These are phyloP conservation scores for Idris sp. DNA, from an alignment of 1,140 invertebrate genomes.

Conservation along the genomic window DNA sequence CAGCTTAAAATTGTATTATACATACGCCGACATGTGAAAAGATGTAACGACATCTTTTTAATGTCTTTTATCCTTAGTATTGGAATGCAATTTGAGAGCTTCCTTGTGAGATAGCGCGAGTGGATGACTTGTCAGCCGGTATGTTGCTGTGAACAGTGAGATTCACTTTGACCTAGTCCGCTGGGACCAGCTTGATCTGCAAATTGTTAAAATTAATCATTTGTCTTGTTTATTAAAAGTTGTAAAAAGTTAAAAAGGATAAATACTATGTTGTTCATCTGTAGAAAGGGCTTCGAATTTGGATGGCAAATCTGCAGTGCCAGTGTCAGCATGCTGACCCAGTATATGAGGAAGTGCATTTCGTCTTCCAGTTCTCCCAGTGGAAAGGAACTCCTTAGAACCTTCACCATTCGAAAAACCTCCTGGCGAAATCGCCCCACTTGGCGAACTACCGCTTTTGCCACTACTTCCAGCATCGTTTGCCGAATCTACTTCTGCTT, in stretches of 20 bases:
- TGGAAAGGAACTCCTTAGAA: slow-evolving; percentile 85
- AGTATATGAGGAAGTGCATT: slow-evolving; percentile 89
- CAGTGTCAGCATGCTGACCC: slow-evolving; percentile 81
- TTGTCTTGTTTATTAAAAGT: too few relatives aligned
- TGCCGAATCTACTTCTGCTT: slow-evolving; percentile 64
- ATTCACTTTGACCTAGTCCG: slow-evolving; percentile 57
- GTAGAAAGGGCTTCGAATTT: slow-evolving; percentile 82
- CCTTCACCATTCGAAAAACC: slow-evolving; percentile 70
- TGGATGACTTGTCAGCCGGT: slow-evolving; percentile 55
- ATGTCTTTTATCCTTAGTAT: slow-evolving; percentile 5
- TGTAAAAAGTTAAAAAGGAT: too few relatives aligned
- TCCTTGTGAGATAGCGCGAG: slow-evolving; percentile 16
- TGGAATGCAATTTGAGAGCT: slow-evolving; percentile 10
- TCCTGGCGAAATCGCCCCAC: slow-evolving; percentile 67
- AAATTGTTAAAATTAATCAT: too few relatives aligned
- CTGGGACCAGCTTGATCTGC: slow-evolving; percentile 64
- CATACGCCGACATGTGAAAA: too few relatives aligned
- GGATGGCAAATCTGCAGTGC: slow-evolving; percentile 84
- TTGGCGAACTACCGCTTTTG: slow-evolving; percentile 33
- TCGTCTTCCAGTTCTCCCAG: slow-evolving; percentile 86
- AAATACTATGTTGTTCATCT: slow-evolving; percentile 63
- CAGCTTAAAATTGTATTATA: too few relatives aligned
- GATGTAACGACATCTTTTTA: slow-evolving; percentile 19
- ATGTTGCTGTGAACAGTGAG: slow-evolving; percentile 63
- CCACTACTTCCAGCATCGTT: slow-evolving; percentile 61